These are phyloP conservation scores for Phalacrocorax pelagicus DNA, from an alignment of 2,113 vertebrate genomes.

Conservation along the genomic window DNA sequence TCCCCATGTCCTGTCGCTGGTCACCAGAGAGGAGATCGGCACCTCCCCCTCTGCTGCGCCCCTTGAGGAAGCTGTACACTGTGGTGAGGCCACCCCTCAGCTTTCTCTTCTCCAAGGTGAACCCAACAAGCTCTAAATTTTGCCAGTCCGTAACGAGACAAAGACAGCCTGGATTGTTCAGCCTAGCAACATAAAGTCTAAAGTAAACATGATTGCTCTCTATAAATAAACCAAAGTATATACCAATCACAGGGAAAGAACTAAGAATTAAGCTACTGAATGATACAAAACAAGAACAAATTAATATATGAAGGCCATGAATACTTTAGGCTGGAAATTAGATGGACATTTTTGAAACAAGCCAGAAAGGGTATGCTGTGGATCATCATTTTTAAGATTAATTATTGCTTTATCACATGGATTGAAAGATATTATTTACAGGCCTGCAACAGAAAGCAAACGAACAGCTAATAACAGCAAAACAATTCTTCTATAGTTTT, in stretches of 20 bases:
- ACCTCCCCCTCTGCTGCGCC: accelerated
- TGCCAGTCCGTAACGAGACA: neutral
- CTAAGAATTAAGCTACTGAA: neutral
- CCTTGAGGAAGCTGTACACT: neutral
- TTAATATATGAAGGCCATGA: neutral
- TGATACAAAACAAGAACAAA: neutral
- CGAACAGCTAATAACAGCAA: neutral
- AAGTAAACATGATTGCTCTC: neutral
- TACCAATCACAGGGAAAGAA: neutral
- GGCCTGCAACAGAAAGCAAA: neutral
- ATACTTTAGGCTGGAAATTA: neutral
- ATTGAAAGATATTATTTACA: neutral
- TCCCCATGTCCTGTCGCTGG: accelerated
- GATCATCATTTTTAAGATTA: neutral
- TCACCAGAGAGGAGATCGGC: neutral
- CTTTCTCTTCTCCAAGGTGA: neutral
- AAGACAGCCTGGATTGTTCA: neutral
- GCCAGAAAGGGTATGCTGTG: neutral
- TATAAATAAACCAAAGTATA: neutral
- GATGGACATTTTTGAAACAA: neutral
- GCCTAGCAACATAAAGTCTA: neutral
- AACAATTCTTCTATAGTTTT: neutral
- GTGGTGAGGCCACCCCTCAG: accelerated
- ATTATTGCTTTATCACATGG: neutral
- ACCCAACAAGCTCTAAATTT: neutral